Evolutionary conservation across 2,888 invertebrate species (phyloP).

Genomic region (Branchellion lobata): DNA sequence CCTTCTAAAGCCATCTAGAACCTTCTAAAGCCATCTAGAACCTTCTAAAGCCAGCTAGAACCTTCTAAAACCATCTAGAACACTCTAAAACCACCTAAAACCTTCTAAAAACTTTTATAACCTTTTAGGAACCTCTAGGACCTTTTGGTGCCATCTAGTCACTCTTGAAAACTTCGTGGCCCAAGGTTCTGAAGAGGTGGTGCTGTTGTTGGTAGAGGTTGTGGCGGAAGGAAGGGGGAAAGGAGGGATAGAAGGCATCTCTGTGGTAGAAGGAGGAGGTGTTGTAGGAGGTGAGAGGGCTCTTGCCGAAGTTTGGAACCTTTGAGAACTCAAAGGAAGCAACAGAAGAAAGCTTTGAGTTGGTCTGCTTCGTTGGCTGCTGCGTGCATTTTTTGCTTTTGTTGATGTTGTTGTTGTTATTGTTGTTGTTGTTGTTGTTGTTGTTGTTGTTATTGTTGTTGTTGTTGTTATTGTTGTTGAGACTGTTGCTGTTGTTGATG

Average conservation of each 20-base stretch:
- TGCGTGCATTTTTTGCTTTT: not conserved
- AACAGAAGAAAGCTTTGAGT: not conserved
- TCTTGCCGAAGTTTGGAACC: not conserved
- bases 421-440: not conserved
- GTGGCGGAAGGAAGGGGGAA: not conserved
- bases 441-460: slow-evolving; percentile 10
- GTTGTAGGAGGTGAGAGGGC: not conserved
- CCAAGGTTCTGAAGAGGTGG: slow-evolving; percentile 33
- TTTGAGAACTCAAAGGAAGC: not conserved
- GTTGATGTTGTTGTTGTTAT: not conserved
- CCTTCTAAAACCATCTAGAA: no score
- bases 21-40: no score
- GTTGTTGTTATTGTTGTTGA: not conserved
- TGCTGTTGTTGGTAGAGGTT: slow-evolving; percentile 19
- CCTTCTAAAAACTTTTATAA: not conserved
- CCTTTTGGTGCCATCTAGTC: not conserved
- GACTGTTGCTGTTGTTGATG: not conserved
- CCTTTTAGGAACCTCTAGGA: not conserved
- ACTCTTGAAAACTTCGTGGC: not conserved
- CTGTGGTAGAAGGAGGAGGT: not conserved
- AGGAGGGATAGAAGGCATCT: slow-evolving; percentile 23
- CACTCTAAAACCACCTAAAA: not conserved
- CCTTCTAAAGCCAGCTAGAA: no score
- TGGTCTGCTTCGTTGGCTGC: not conserved
- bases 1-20: no score